These are phyloP conservation scores for Ptychadena robeensis DNA, from an alignment of 2,797 vertebrate genomes.

Conservation along the genomic window DNA sequence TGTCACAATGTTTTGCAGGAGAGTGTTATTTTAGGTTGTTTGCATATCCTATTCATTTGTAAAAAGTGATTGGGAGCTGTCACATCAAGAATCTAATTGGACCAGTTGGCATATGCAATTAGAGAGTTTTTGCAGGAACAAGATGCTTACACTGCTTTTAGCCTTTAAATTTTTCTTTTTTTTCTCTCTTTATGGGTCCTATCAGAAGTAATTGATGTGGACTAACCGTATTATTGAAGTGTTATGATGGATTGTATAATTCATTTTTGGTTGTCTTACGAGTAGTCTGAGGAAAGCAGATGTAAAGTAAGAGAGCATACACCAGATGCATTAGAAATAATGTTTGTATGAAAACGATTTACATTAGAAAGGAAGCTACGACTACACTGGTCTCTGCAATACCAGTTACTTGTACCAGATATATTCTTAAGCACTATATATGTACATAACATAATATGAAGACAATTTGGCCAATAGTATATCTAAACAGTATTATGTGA, in stretches of 20 bases:
- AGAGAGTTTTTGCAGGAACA: slow-evolving; percentile 20
- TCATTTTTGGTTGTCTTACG: slow-evolving; percentile 10
- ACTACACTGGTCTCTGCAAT: not conserved
- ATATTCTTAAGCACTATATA: no score
- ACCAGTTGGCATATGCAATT: not conserved
- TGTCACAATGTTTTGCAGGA: not conserved
- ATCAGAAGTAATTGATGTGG: not conserved
- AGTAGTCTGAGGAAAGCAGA: not conserved
- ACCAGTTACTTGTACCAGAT: no score
- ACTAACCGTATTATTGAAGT: slow-evolving; percentile 10
- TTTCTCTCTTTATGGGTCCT: not conserved
- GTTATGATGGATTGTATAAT: slow-evolving; percentile 14
- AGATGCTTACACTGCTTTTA: not conserved
- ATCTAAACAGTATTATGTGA: no score
- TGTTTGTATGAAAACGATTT: not conserved
- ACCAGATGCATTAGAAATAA: not conserved
- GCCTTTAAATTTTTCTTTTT: not conserved
- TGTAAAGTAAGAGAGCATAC: not conserved
- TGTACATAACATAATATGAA: no score
- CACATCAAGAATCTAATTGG: slow-evolving; percentile 2
- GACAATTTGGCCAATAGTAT: no score
- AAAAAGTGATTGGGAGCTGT: slow-evolving; percentile 3
- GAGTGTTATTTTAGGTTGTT: not conserved
- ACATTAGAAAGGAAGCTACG: no score
- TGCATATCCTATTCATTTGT: not conserved